Base-by-base conservation (phyloP, 2,888 invertebrate genomes). In the Hemaris fuciformis region DNA sequence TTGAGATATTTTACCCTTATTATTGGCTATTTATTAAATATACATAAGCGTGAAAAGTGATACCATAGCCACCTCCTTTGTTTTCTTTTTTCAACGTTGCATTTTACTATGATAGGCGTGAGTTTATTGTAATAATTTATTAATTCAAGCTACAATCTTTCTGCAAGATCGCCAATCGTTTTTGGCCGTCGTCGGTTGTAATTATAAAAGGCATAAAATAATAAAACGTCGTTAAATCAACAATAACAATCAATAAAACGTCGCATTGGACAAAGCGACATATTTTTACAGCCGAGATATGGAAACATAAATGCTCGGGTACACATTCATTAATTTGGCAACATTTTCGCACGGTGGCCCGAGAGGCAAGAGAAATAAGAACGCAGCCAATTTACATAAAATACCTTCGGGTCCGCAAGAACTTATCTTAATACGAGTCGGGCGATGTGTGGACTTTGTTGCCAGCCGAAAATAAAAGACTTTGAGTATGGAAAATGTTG, bases 331-430 rank as follows among this genome's bases (percentile, higher is more conserved):
- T 84, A 81, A 75, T 71, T 71, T 53, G 53, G 53, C 53, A 53
- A 53, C 31, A 66, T 71, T 78, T 82, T 83, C 82, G 76, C 83
- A 79, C 80, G 80, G 75, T 53, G 53, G 53, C 53, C 48, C 10
- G 53, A 53, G 23, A 22, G 18, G 31, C 18, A 75, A 67, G 46
- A 64, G 43, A 56, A 67, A 62, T 66, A 79, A 79, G 79, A 79
- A 78, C 67, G 71, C 72, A 69, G 74, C 79, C 76, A 84, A 88
- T 88, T 88, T 88, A 84, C 88, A 88, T 88, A 85, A 88, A 86
- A 88, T 84, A 83, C 84, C 79, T 80, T 80, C 75, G 74, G 71
- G 15, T 27, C 18, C 27, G 27, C 43, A 27, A 59, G 46, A 38
- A 57, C 46, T 57, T 53, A 53, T 53, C 53, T 53, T 53, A 20